Evolutionary conservation across 2,888 invertebrate species (phyloP).

Genomic region (Vannuccia rotundouncinata): DNA sequence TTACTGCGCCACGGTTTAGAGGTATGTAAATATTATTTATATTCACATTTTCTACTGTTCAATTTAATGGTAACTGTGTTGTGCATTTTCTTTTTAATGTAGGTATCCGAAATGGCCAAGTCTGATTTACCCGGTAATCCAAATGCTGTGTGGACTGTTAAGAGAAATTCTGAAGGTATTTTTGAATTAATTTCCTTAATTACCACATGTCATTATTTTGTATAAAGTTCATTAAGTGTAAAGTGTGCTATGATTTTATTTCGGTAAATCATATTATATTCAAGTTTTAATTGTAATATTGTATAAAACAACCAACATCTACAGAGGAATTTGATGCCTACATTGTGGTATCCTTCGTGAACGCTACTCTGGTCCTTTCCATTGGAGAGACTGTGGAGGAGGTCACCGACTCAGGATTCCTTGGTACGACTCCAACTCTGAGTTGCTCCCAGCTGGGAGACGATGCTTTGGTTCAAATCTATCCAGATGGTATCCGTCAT

Average conservation of each 20-base stretch:
- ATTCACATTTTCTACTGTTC: not conserved
- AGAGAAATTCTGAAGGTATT: conserved; percentile 89
- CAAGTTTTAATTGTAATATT: too few species aligned
- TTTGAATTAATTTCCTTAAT: not conserved
- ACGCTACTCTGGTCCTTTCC: conserved; percentile 92
- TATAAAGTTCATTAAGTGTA: too few species aligned
- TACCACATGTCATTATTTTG: conserved; percentile 43
- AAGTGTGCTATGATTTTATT: too few species aligned
- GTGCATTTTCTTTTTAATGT: conserved; percentile 55
- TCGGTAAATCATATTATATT: too few species aligned
- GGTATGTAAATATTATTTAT: too few species aligned
- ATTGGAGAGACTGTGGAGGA: conserved; percentile 99
- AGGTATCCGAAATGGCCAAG: conserved; percentile 88
- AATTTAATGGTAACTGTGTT: too few species aligned
- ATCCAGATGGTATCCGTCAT: conserved; percentile 95
- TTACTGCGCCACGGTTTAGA: conserved; percentile 92
- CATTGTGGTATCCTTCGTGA: conserved; percentile 98
- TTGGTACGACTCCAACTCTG: conserved; percentile 96
- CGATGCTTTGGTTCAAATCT: conserved; percentile 93
- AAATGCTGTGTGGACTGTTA: conserved; percentile 98
- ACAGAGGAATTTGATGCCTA: conserved; percentile 96
- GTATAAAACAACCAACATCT: too few species aligned
- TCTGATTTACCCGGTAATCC: conserved; percentile 98
- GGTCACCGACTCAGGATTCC: conserved; percentile 97
- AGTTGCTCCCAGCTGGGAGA: conserved; percentile 93